Base-by-base conservation (phyloP, 2,888 invertebrate species). In the Melinaea menophilus region DNA sequence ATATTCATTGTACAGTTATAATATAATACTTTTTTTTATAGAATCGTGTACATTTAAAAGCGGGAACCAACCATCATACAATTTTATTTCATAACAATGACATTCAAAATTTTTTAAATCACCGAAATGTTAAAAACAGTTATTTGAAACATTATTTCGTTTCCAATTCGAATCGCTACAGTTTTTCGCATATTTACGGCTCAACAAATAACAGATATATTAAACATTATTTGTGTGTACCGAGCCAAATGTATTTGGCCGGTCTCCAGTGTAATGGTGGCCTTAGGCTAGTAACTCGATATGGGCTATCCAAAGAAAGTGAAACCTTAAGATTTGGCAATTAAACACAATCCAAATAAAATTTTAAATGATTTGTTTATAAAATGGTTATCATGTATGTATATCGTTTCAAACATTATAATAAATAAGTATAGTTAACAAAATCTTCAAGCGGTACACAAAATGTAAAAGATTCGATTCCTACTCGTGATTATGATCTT, bases 191-290 rank as follows among this genome's bases (percentile, higher is more conserved):
- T 60, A 58, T 67, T 62, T 65, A 64, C 62, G 60, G 62, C 35
- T 60, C 58, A 65, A 62, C 61, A 62, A 65, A 67, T 59, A 64
- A 60, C 51, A 56, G 37, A 62, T 60, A 48, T 60, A 61, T 60
- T 79, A 80, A 82, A 82, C 80, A 82, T 83, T 79, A 84, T 85
- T 84, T 81, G 81, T 78, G 75, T 81, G 66, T 71, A 69, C 66
- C 67, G 71, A 76, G 84, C 84, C 85, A 85, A 85, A 83, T 82
- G 79, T 78, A 76, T 68, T 79, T 80, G 85, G 85, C 75, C 1
- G n/a, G 11, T 31, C 48, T 77, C 85, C 85, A 84, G 82, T 65
- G 59, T 64, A 58, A 61, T 61, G 63, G 41, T 59, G 61, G 61
- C 63, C 63, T 58, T 58, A 69, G 66, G 68, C 58, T 35, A 22